A percentile compares a stretch with the other conserved stretches of the same genome.
Evolutionary conservation across 2,113 vertebrate genomes (phyloP).

Genomic region (Periophthalmodon schlosseri): DNA sequence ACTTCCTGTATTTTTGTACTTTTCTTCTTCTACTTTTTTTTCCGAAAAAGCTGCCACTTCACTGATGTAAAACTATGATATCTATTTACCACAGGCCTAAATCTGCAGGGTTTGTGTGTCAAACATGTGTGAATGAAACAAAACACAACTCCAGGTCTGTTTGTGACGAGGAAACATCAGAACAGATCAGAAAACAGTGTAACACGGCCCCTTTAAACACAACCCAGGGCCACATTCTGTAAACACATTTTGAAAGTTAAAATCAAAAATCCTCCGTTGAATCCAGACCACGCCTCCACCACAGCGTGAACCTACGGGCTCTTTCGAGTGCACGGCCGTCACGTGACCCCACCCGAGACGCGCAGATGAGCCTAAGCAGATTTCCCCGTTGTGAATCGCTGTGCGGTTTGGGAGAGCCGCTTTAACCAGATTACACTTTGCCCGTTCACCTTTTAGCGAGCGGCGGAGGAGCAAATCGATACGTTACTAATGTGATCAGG

Average conservation of each 20-base stretch:
- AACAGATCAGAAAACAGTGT: too few relatives aligned
- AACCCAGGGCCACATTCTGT: too few relatives aligned
- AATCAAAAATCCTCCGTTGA: background rate
- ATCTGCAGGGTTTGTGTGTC: too few relatives aligned
- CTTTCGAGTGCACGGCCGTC: background rate
- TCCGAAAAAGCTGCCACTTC: too few relatives aligned
- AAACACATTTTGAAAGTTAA: background rate
- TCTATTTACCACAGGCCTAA: too few relatives aligned
- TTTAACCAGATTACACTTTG: slow-evolving; percentile 62
- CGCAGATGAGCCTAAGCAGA: slow-evolving; percentile 26
- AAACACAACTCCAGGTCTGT: too few relatives aligned
- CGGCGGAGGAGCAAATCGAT: slow-evolving; percentile 62
- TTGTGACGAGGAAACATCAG: too few relatives aligned
- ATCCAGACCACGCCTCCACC: background rate
- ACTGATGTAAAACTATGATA: too few relatives aligned
- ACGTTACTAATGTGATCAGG: slow-evolving; percentile 70
- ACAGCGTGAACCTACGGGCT: background rate
- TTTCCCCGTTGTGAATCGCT: slow-evolving; percentile 26
- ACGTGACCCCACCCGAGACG: background rate
- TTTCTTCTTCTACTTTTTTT: too few relatives aligned
- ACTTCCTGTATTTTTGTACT: too few relatives aligned
- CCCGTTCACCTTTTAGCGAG: slow-evolving; percentile 59
- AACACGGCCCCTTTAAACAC: too few relatives aligned
- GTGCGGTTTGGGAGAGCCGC: slow-evolving; percentile 39
- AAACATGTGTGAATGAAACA: too few relatives aligned